phyloP scores from a whole-genome alignment of 2,888 invertebrate species.

The Odontomyia ornata region DNA sequence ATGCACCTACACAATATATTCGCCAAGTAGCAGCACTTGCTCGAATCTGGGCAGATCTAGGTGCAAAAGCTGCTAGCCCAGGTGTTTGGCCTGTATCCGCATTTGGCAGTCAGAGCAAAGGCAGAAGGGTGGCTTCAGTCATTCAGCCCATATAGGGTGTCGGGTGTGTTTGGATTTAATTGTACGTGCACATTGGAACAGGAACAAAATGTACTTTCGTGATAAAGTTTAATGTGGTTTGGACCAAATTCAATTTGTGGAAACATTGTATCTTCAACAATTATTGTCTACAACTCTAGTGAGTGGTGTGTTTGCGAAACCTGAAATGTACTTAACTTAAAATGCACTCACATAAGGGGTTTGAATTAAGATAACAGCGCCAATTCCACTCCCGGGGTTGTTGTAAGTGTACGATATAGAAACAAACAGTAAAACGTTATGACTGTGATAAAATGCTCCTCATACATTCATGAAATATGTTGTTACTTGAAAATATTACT shows the following conservation, averaged over 20 bases:
- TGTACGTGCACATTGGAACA: slow-evolving; percentile 47
- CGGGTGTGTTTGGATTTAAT: slow-evolving; percentile 45
- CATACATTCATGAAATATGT: too few species aligned
- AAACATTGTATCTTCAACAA: slow-evolving; percentile 43
- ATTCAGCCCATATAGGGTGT: background rate
- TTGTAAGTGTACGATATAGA: too few species aligned
- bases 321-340: slow-evolving; percentile 33
- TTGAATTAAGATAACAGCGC: slow-evolving; percentile 30
- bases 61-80: slow-evolving; percentile 35
- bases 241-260: slow-evolving; percentile 49
- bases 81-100: slow-evolving; percentile 35
- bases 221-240: slow-evolving; percentile 48
- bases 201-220: slow-evolving; percentile 48
- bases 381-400: too few species aligned
- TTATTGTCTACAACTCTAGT: slow-evolving; percentile 28
- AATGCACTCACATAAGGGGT: slow-evolving; percentile 24
- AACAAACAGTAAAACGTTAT: too few species aligned
- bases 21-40: background rate
- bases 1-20: slow-evolving; percentile 45
- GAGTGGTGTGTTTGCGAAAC: slow-evolving; percentile 21
- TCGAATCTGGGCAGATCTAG: background rate
- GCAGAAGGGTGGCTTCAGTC: background rate
- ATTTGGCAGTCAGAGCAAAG: background rate
- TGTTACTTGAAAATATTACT: too few species aligned
- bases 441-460: too few species aligned